These are phyloP conservation scores for Telmatochromis sp. DNA, from an alignment of 2,113 vertebrate genomes.

Conservation along the genomic window DNA sequence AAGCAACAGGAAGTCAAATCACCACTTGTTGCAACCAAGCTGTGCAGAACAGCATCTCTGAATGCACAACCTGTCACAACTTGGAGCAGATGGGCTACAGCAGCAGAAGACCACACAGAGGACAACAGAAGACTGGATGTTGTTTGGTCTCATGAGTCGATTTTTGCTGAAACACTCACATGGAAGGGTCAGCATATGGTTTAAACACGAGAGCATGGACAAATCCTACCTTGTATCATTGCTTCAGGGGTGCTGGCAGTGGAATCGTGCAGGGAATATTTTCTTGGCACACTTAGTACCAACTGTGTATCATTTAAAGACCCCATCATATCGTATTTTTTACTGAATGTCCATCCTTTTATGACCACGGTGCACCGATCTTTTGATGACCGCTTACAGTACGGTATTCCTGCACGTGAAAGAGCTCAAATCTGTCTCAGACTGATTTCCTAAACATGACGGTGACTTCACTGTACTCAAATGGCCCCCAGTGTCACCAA, in stretches of 20 bases:
- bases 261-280: not conserved
- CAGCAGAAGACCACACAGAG: not conserved
- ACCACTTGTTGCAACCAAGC: not conserved
- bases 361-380: not conserved
- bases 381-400: not conserved
- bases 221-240: not conserved
- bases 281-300: not conserved
- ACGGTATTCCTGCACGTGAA: not conserved
- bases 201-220: not conserved
- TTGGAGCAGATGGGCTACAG: not conserved
- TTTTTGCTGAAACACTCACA: not conserved
- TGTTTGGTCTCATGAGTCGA: not conserved
- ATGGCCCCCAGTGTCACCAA: not conserved
- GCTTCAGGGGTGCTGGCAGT: not conserved
- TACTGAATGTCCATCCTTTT: not conserved
- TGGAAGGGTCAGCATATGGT: not conserved
- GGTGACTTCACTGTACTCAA: not conserved
- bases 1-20: not conserved
- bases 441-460: not conserved
- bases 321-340: not conserved
- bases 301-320: not conserved
- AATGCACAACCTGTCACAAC: not conserved
- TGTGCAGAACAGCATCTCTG: not conserved
- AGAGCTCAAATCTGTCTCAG: not conserved
- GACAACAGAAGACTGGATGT: not conserved